phyloP scores from a whole-genome alignment of 2,113 vertebrate species.

The Laticauda laticaudata region DNA sequence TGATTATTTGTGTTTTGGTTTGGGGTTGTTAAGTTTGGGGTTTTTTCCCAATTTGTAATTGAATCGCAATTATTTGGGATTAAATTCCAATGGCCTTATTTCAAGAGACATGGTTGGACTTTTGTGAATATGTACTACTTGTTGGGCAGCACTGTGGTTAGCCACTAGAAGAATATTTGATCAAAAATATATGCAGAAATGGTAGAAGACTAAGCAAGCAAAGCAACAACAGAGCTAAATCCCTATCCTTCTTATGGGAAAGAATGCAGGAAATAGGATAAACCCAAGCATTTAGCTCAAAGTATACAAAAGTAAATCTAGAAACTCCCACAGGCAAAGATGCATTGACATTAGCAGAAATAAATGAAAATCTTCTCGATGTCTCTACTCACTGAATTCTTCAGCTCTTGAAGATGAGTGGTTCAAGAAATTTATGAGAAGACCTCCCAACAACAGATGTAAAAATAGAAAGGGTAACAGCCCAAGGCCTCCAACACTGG shows the following conservation, averaged over 20 bases:
- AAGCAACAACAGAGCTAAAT: not conserved
- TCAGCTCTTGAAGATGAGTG: not conserved
- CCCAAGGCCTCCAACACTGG: not conserved
- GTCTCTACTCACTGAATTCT: not conserved
- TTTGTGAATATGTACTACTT: not conserved
- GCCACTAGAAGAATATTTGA: not conserved
- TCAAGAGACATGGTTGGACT: not conserved
- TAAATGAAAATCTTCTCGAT: not conserved
- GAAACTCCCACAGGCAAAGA: not conserved
- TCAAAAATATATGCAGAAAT: not conserved
- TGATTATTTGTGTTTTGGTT: not conserved
- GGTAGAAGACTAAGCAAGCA: not conserved
- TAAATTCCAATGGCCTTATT: not conserved
- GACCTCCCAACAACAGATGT: not conserved
- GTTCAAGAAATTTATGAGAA: not conserved
- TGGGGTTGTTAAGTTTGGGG: not conserved
- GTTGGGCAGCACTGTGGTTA: not conserved
- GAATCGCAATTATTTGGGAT: not conserved
- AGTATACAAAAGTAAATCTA: slow-evolving; percentile 1
- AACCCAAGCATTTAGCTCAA: not conserved
- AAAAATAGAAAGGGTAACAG: not conserved
- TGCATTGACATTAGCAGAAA: not conserved
- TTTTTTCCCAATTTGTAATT: not conserved
- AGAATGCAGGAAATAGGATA: not conserved
- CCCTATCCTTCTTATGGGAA: not conserved